Base-by-base conservation (phyloP, 2,888 invertebrate species). In the Artemia sp. region DNA sequence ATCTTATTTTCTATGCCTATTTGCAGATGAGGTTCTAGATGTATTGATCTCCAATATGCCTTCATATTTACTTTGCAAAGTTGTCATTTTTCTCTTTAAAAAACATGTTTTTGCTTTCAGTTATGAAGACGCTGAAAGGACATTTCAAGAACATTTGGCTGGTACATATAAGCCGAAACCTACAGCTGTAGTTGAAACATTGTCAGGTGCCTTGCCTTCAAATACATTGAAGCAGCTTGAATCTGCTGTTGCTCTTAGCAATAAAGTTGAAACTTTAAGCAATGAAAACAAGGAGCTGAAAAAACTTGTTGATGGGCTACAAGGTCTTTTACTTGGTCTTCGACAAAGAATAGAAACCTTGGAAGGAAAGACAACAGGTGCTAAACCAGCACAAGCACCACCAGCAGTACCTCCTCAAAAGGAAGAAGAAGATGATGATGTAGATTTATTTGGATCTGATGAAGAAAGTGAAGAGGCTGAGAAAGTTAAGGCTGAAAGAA, bases 401-500 rank as follows among this genome's bases (percentile, higher is more conserved):
- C 67, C 70, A 70, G 53, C 53, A 11, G 50, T 19, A 12, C 14
- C 11, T n/a, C 51, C 38, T 67, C 19, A 50, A 67, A 64, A 51
- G 52, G 81, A 77, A 50, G 85, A 85, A 70, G 87, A 86, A 70
- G 88, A 87, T 73, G 89, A 89, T 75, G 90, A 91, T 75, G 85
- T 92, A 72, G 92, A 94, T 79, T 85, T 94, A 66, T 93, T 92
- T 76, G 92, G 88, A 53, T 92, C 92, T n/a, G 92, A 92, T 74
- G 92, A 90, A 24, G 75, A 74, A 68, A 67, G 67, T n/a, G 77
- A 74, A 69, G 79, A 76, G 52, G 75, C 75, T 14, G 77, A 76
- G 68, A 77, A 76, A 72, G 69, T 80, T 67, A 79, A 77, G 71
- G 75, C 79, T 71, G 77, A 80, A 73, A 76, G 80, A 68, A 72